Evolutionary conservation across 1,140 invertebrate species (phyloP).

Genomic region (Drosophila watanabei): DNA sequence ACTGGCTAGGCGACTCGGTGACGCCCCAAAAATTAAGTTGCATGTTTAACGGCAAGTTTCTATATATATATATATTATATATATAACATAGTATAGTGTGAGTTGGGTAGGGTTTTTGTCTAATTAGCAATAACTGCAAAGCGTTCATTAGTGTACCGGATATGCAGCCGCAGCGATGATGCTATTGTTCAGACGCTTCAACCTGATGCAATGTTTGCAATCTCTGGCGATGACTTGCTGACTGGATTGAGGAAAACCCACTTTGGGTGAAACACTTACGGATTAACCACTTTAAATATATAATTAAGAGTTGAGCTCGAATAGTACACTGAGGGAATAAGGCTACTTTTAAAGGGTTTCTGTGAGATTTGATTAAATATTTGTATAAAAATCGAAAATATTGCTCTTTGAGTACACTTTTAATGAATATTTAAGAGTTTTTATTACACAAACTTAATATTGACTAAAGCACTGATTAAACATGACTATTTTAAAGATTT

Average conservation of each 20-base stretch:
- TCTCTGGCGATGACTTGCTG: constrained; percentile 55
- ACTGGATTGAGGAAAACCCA: constrained; percentile 35
- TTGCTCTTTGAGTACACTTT: background rate
- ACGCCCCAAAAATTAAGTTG: constrained; percentile 71
- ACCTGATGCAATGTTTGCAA: constrained; percentile 38
- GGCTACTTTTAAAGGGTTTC: no score
- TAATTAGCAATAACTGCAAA: constrained; percentile 78
- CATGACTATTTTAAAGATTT: no score
- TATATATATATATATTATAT: constrained; percentile 1
- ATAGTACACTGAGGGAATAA: background rate
- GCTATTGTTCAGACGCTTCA: constrained; percentile 69
- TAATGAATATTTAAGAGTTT: background rate
- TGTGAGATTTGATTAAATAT: background rate
- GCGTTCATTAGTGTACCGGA: constrained; percentile 79
- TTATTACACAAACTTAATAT: background rate
- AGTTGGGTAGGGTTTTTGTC: constrained; percentile 39
- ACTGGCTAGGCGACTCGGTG: constrained; percentile 72
- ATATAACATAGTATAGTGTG: constrained; percentile 7
- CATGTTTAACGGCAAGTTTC: constrained; percentile 54
- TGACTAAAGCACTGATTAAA: no score
- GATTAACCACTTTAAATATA: constrained; percentile 11
- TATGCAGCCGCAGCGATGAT: constrained; percentile 73
- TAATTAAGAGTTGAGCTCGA: background rate
- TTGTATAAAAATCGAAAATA: background rate
- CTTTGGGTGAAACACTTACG: constrained; percentile 22